Base-by-base conservation (phyloP, 2,113 vertebrate genomes). In the Todiramphus saurophagus region DNA sequence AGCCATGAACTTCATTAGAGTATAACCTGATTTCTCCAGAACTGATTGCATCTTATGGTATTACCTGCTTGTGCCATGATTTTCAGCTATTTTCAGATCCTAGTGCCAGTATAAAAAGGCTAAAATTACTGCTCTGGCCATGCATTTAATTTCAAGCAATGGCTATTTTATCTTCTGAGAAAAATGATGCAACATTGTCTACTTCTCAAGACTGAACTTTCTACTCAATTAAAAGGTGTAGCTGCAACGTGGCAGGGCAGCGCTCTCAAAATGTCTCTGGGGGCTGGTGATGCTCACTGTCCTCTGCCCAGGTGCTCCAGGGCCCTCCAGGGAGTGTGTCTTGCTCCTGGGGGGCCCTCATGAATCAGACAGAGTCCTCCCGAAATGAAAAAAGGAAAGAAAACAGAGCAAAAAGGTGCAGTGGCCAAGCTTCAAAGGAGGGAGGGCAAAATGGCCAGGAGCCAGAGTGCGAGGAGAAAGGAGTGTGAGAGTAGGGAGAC, bases 401-500 rank as follows among this genome's bases (percentile, higher is more conserved):
- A 89, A 96, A 94, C 62, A 96, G 95, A 97, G 97, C 92, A 78
- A 96, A 96, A 97, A 96, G 91, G 89, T 70, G 97, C 96, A 96
- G 89, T 53, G 67, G 94, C 97, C 95, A 96, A 98, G 97, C 96
- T 97, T 97, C 4, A 21, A 72, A 98, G 98, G 97, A 97, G 85
- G 97, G 83, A 97, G 92, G 95, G 95, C 96, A 97, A 97, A 97
- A 97, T 10, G 55, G 95, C 96, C 66, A 87, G 97, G 97, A 96
- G 97, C 91, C 59, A 90, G 53, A 96, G 94, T 94, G 96, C 96
- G 97, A 98, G 97, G 97, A 98, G 97, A 97, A 98, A 97, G 98
- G 97, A 98, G 98, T 98, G 97, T 98, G 98, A 98, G 98, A 98
- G 98, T 97, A 98, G 96, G 95, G 96, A 98, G 97, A 98, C 98